Percentiles rank a stretch among this genome's conserved stretches.
phyloP scores from a whole-genome alignment of 2,797 vertebrate genomes.

The Eutrigla gurnardus region DNA sequence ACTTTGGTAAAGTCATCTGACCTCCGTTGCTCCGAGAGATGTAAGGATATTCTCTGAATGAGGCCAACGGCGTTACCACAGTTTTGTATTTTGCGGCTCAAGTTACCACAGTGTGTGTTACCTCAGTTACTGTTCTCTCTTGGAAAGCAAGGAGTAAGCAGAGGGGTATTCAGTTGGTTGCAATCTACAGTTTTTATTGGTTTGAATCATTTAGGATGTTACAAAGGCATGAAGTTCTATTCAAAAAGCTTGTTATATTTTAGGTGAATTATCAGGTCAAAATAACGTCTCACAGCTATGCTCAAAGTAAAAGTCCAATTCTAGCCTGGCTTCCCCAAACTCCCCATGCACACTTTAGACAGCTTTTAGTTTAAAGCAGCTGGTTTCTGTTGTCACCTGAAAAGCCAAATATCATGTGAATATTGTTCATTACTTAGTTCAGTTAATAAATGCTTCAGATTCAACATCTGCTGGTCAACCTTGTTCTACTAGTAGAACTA shows the following conservation, averaged over 20 bases:
- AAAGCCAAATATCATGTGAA: neutral
- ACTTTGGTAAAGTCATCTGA: neutral
- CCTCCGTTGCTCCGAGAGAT: neutral
- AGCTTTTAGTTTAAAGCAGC: neutral
- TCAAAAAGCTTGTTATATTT: neutral
- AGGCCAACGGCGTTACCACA: no score
- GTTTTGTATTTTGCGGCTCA: no score
- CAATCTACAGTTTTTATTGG: neutral
- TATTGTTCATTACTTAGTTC: neutral
- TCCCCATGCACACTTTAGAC: neutral
- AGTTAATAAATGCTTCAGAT: constrained; percentile 7
- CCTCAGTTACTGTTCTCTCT: no score
- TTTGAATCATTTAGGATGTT: neutral
- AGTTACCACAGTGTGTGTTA: no score
- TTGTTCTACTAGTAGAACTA: neutral
- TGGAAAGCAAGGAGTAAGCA: neutral
- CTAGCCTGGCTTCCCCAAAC: neutral
- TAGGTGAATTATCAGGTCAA: neutral
- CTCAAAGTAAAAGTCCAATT: neutral
- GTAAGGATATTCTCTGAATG: no score
- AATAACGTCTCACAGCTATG: neutral
- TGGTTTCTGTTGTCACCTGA: neutral
- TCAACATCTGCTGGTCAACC: constrained; percentile 10
- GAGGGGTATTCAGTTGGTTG: neutral
- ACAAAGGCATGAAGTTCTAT: neutral